phyloP scores from a whole-genome alignment of 2,113 vertebrate genomes.

The Carettochelys insculpta region DNA sequence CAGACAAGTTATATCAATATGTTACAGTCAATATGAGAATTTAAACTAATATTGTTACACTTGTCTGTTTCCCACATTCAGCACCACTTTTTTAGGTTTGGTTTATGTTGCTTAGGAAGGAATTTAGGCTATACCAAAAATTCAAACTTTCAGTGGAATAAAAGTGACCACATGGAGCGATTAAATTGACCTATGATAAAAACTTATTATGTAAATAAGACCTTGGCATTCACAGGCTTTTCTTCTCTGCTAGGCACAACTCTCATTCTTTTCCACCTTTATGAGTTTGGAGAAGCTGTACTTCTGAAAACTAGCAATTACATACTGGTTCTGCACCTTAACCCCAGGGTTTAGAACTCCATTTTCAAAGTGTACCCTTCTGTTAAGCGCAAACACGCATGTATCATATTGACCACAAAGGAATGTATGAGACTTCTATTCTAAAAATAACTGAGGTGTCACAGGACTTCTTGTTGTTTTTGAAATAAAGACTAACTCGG shows the following conservation, averaged over 20 bases:
- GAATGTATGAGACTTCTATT: background rate
- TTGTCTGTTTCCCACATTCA: background rate
- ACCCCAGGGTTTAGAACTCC: background rate
- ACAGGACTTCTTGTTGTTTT: no score
- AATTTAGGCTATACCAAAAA: background rate
- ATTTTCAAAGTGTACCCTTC: background rate
- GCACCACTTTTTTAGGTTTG: background rate
- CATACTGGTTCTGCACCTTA: background rate
- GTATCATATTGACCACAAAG: background rate
- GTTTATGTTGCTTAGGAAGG: background rate
- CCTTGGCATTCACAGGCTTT: background rate
- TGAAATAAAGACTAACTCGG: no score
- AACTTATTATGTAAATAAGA: background rate
- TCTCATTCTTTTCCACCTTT: background rate
- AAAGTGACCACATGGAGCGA: slow-evolving; percentile 58
- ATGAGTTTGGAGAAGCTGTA: background rate
- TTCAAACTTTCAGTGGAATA: background rate
- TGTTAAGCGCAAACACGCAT: background rate
- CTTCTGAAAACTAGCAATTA: background rate
- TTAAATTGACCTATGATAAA: slow-evolving; percentile 48
- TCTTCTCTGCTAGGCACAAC: background rate
- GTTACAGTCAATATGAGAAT: slow-evolving; percentile 2
- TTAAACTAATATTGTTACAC: background rate
- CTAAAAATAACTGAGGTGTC: no score
- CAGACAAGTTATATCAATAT: background rate